Evolutionary conservation across 2,888 invertebrate genomes (phyloP).

Genomic region (Ptilodon capucinus): DNA sequence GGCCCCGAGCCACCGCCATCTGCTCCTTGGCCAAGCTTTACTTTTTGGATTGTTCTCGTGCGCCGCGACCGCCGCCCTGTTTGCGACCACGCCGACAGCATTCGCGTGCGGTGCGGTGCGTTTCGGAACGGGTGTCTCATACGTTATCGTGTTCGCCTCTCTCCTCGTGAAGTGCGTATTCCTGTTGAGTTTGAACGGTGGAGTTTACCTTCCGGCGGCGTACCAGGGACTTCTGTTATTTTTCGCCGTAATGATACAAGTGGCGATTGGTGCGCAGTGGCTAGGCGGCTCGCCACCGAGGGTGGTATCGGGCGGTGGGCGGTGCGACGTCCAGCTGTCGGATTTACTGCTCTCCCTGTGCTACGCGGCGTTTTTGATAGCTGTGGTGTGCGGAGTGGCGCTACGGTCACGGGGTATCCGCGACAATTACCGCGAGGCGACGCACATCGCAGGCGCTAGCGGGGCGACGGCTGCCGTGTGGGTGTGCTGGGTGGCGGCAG

Average conservation of each 20-base stretch:
- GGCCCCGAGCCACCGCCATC: constrained; percentile 91
- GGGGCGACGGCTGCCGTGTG: constrained; percentile 94
- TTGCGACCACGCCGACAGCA: constrained; percentile 89
- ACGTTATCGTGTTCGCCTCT: constrained; percentile 94
- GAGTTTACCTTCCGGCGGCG: constrained; percentile 95
- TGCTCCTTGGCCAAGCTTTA: constrained; percentile 93
- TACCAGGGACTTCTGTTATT: constrained; percentile 95
- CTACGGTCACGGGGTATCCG: constrained; percentile 93
- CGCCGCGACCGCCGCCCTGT: constrained; percentile 90
- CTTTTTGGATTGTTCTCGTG: constrained; percentile 92
- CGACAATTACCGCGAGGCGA: constrained; percentile 96
- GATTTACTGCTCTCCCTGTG: constrained; percentile 90
- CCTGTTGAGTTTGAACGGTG: constrained; percentile 94
- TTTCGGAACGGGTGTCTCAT: constrained; percentile 91
- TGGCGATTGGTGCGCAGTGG: constrained; percentile 93
- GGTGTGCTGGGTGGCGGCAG: constrained; percentile 92
- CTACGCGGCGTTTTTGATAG: constrained; percentile 92
- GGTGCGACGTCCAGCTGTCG: constrained; percentile 86
- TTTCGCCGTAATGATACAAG: constrained; percentile 95
- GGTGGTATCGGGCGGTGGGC: constrained; percentile 54
- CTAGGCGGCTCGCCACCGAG: constrained; percentile 89
- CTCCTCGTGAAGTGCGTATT: constrained; percentile 97
- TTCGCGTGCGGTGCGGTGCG: constrained; percentile 92
- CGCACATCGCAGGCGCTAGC: constrained; percentile 94
- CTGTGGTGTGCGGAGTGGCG: constrained; percentile 92